Evolutionary conservation across 2,113 vertebrate species (phyloP).

Genomic region (Prunella fulvescens): DNA sequence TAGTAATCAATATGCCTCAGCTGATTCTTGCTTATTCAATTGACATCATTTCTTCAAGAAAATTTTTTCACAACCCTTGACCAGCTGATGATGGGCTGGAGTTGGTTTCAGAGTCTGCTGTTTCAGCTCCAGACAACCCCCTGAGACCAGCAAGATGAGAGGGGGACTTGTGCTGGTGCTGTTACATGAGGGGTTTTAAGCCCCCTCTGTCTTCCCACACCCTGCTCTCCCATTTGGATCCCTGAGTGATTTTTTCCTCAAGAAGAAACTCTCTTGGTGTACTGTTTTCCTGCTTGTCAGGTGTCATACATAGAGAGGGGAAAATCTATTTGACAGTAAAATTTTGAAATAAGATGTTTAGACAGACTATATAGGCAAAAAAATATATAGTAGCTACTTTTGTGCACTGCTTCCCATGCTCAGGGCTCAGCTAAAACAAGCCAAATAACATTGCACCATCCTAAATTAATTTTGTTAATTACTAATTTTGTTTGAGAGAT

Average conservation of each 20-base stretch:
- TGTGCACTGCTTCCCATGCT: background rate
- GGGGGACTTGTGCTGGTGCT: fast-evolving
- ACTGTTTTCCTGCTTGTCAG: background rate
- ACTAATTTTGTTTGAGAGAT: background rate
- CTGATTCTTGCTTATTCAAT: background rate
- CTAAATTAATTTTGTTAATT: background rate
- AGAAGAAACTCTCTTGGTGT: background rate
- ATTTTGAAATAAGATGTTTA: background rate
- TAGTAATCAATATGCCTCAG: background rate
- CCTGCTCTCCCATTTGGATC: background rate
- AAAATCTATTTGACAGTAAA: background rate
- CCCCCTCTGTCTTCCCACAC: fast-evolving
- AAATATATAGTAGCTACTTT: background rate
- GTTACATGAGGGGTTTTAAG: background rate
- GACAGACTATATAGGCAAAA: background rate
- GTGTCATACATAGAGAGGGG: background rate
- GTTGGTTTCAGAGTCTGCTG: background rate
- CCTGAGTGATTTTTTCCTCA: background rate
- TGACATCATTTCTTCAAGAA: background rate
- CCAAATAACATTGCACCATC: background rate
- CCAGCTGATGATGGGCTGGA: background rate
- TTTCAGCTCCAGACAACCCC: background rate
- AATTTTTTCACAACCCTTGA: background rate
- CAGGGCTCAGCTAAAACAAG: background rate
- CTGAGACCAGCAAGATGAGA: background rate